Base-by-base conservation (phyloP, 1,140 invertebrate species). In the Brachionus paranguensis region DNA sequence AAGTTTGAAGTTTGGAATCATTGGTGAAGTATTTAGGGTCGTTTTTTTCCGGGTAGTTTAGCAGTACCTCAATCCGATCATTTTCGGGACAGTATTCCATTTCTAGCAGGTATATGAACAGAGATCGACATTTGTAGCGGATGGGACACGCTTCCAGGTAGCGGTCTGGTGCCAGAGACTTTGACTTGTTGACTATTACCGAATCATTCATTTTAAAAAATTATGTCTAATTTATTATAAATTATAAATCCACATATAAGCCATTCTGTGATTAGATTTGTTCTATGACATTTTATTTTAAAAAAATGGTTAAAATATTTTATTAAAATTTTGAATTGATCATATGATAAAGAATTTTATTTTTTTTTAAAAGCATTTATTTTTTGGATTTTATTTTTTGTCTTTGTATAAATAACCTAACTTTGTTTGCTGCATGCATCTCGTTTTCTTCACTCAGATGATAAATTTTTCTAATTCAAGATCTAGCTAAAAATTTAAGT, bases 81-180 rank as follows among this genome's bases (percentile, higher is more conserved):
- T n/a, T 81, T 4, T 41, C 53, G 14, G 53, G 50, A 60, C 53
- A 81, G 33, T 81, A 64, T 64, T 81, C 78, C 78, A 81, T 64
- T 60, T 81, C 78, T 24, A 81, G 37, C 20, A 81, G 29, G 41
- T 60, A 60, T 11, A 81, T 68, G 17, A 81, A 81, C 12, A 81
- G 27, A 33, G 20, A 45, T 6, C 53, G 78, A 64, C 64, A 68
- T 14, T 81, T 17, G 43, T 81, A 81, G 37, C 64, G 37, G 17
- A 81, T 81, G n/a, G 78, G 78, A 81, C 78, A 81, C 33, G 78
- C 78, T 43, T 68, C 53, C 27, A 81, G n/a, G 41, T 45, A 81
- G 7, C 78, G 50, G 64, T 81, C 78, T 14, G 50, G 78, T 14
- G 53, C 78, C 24, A 81, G n/a, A 47, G 12, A 72, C n/a, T 72